Percentiles rank a stretch among this genome's conserved stretches.
phyloP scores from a whole-genome alignment of 2,113 vertebrate species.

The Emydocephalus ijimae region DNA sequence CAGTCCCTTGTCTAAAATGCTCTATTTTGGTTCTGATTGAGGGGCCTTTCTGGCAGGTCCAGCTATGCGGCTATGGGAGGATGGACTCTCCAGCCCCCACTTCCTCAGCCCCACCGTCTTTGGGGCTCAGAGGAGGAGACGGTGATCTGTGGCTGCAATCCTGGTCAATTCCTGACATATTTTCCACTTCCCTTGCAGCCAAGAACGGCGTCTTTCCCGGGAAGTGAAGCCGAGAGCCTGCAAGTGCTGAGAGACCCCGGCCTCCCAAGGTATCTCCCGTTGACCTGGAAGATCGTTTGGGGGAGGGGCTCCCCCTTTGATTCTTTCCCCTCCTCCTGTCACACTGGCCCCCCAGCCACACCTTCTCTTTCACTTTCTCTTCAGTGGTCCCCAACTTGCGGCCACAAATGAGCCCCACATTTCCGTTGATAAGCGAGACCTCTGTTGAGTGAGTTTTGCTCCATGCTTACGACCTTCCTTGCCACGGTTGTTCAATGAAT shows the following conservation, averaged over 20 bases:
- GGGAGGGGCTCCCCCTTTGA: background rate
- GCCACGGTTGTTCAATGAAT: background rate
- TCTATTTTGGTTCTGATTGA: too few species aligned
- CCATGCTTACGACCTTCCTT: background rate
- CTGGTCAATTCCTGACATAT: conserved; percentile 52
- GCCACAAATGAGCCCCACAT: conserved; percentile 54
- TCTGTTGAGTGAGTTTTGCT: background rate
- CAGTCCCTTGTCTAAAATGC: too few species aligned
- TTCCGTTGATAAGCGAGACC: conserved; percentile 25
- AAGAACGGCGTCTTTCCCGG: conserved; percentile 64
- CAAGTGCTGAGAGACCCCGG: conserved; percentile 66
- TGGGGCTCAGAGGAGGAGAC: fast-evolving
- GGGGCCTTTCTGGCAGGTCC: background rate
- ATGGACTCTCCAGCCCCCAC: background rate
- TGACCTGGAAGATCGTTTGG: conserved; percentile 56
- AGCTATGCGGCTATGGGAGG: background rate
- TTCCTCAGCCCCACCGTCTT: background rate
- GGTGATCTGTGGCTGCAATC: fast-evolving
- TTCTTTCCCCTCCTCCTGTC: conserved; percentile 40
- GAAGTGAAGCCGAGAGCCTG: conserved; percentile 61
- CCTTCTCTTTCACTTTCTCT: conserved; percentile 32
- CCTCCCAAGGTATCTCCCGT: conserved; percentile 67
- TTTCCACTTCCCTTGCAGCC: conserved; percentile 65
- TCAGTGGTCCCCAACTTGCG: background rate
- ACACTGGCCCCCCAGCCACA: background rate